Percentiles rank a stretch among this genome's conserved stretches.
Conservation (phyloP, 2,888 invertebrate genomes). For the Dryocosmus kuriphilus region DNA sequence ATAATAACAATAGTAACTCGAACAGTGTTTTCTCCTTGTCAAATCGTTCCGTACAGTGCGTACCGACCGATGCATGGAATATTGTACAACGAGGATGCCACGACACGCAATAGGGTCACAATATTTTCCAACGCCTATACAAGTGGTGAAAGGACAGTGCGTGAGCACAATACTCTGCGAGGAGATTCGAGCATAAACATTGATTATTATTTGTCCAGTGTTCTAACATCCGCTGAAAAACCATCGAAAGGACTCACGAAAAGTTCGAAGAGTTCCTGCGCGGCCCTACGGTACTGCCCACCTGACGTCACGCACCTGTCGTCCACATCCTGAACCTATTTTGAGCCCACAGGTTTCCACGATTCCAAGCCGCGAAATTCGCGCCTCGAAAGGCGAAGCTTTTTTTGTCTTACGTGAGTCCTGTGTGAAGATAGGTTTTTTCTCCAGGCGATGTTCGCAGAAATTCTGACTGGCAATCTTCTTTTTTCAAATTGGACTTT, state of each 20-base stretch:
- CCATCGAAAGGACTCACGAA: constrained; percentile 47
- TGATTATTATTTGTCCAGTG: constrained; percentile 27
- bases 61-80: constrained; percentile 60
- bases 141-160: constrained; percentile 41
- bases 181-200: constrained; percentile 35
- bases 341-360: constrained; percentile 68
- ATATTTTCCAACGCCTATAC: constrained; percentile 41
- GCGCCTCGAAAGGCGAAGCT: constrained; percentile 44
- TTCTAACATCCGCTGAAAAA: constrained; percentile 39
- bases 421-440: constrained; percentile 5
- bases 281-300: constrained; percentile 74
- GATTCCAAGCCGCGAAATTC: constrained; percentile 66
- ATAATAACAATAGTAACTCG: constrained; percentile 43
- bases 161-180: constrained; percentile 16
- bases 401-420: constrained; percentile 21
- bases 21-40: constrained; percentile 57
- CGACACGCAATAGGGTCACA: constrained; percentile 44
- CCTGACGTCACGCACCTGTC: constrained; percentile 77
- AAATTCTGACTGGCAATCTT: not conserved
- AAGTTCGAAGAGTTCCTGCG: constrained; percentile 63
- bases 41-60: constrained; percentile 59
- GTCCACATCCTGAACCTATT: constrained; percentile 67
- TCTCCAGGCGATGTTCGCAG: not conserved
- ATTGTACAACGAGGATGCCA: constrained; percentile 58
- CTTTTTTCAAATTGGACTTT: not conserved